phyloP scores from a whole-genome alignment of 2,113 vertebrate genomes.

The Tyrannus savana region DNA sequence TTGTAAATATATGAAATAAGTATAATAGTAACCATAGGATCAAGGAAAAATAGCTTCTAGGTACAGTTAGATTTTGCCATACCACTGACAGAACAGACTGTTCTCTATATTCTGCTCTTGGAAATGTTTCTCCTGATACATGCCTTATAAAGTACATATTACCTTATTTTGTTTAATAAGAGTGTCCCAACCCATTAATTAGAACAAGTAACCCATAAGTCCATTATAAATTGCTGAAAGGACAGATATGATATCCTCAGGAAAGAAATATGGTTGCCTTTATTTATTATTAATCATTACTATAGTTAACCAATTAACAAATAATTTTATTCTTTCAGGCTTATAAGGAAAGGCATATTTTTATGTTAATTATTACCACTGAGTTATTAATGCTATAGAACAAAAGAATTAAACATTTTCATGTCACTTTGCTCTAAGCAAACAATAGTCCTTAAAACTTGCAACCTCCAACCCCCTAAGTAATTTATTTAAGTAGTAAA shows the following conservation, averaged over 20 bases:
- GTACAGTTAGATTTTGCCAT: background rate
- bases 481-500: background rate
- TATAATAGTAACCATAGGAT: background rate
- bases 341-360: background rate
- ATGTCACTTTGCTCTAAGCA: slow-evolving; percentile 3
- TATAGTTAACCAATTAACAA: slow-evolving; percentile 49
- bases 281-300: slow-evolving; percentile 62
- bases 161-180: background rate
- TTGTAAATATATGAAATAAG: background rate
- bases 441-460: slow-evolving; percentile 13
- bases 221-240: slow-evolving; percentile 24
- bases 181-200: slow-evolving; percentile 13
- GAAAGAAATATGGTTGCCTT: slow-evolving; percentile 30
- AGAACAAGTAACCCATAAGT: slow-evolving; percentile 27
- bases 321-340: slow-evolving; percentile 34
- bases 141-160: background rate
- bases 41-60: background rate
- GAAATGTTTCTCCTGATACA: background rate
- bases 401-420: slow-evolving; percentile 35
- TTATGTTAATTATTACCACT: slow-evolving; percentile 9
- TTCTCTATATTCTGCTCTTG: background rate
- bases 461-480: background rate
- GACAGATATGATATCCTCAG: background rate
- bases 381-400: slow-evolving; percentile 24
- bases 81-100: background rate